Base-by-base conservation (phyloP, 2,888 invertebrate species). In the Phrixothrix hirtus region DNA sequence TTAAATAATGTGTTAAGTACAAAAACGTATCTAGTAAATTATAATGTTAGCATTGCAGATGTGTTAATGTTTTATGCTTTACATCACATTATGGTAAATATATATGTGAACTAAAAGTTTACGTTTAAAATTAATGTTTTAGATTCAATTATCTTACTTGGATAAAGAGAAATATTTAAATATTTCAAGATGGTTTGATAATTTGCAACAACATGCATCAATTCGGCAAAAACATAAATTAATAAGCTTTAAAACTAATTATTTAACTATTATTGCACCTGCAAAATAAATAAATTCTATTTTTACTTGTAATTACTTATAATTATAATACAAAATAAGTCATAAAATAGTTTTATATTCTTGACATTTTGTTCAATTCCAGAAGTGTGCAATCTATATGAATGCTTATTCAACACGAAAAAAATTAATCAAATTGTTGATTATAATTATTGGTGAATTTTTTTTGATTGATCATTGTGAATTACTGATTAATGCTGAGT, bases 151-250 rank as follows among this genome's bases (percentile, higher is more conserved):
- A 9, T 79, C 81, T 6, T 76, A 83, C 14, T 74, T 80, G 50
- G 88, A 88, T 41, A 85, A 85, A 64, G 89, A 88, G 64, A 81
- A 82, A 41, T 79, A 83, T 53, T 67, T 88, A 14, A 83, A 89
- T 69, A 72, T 90, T 0, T 88, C 88, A 30, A 79, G 90, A 62
- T 90, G 90, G 90, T 87, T 83, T 60, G 87, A 86, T 70, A 87
- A 89, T 66, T 74, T 91, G 49, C 89, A 90, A 67, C 83, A 86
- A 51, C 82, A 86, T 50, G 79, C 83, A 0, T 79, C 77, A 66
- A 76, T 88, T n/a, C 79, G 85, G 43, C 78, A 77, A 49, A 74
- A 76, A 41, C 74, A 79, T 60, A 73, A 75, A 55, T 30, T 78
- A 6, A 68, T 82, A 45, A 73, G 79, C 66, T 81, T 82, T 58